Evolutionary conservation across 2,888 invertebrate species (phyloP), one percentile per base, ranked within the genome.

Genomic region (Strigamia crassipes): DNA sequence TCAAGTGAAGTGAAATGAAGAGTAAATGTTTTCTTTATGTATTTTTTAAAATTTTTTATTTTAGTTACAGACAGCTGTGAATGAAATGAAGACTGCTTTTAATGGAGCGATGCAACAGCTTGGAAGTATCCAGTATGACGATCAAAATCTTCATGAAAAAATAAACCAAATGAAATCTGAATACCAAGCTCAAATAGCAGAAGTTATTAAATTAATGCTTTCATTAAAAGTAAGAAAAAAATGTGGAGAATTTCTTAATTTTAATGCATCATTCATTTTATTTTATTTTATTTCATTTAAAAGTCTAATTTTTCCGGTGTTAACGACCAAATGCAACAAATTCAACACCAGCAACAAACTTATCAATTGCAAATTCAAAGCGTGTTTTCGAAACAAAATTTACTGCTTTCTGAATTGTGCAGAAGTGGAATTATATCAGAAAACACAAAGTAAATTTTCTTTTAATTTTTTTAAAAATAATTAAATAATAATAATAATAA

Each of bases 1-100:
- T 13, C 12, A 31, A 12, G 73, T 27, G 27, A 73, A 31, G 15
- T 73, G 73, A 27, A 73, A 56, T 21, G 27, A 27, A 27, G 27
- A 27, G 27, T 27, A 27, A 56, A 66, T 23, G 23, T 51, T 6
- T n/a, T n/a, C n/a, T 51, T 15, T 15, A 51, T 13, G 51, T 15
- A 46, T 77, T 77, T 77, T 77, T 77, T 27, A 8, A 8, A 23
- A 23, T 21, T 15, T 21, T 78, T 78, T 80, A 51, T 10, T 12
- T 8, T 83, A 86, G 86, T 85, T 86, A 51, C 86, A 86, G 79
- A 84, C 85, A 27, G 86, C 86, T 8, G 87, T 87, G 81, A 83
- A 84, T 78, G 86, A 85, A 41, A 87, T 87, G 86, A 87, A 87
- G 84, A 83, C 83, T 23, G 86, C 86, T 73, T 86, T 87, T 83